Evolutionary conservation across 2,113 vertebrate genomes (phyloP).

Genomic region (Macaca mulatta): DNA sequence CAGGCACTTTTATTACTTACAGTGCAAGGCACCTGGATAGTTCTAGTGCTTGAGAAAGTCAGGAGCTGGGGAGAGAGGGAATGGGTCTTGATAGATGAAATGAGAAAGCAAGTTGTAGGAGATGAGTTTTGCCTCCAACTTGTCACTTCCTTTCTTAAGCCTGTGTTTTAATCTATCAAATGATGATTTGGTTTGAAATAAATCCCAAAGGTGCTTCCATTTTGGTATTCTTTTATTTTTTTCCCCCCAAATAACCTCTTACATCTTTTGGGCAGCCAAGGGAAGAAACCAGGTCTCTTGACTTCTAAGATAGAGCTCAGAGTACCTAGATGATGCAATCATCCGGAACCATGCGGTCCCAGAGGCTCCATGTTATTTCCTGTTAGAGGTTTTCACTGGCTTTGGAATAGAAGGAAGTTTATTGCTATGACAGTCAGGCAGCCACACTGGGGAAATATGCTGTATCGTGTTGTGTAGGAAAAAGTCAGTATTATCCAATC

Average conservation of each 20-base stretch:
- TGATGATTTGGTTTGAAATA: not conserved
- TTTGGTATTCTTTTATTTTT: not conserved
- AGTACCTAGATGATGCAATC: not conserved
- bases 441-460: conserved; percentile 48
- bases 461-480: conserved; percentile 29
- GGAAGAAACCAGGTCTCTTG: not conserved
- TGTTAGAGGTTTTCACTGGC: not conserved
- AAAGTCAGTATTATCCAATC: conserved; percentile 28
- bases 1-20: not conserved
- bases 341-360: not conserved
- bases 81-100: not conserved
- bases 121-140: not conserved
- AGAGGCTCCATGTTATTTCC: not conserved
- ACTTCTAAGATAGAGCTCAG: not conserved
- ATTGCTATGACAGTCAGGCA: conserved; percentile 23
- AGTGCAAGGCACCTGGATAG: not conserved
- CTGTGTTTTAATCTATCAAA: not conserved
- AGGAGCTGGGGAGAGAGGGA: not conserved
- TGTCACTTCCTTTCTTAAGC: not conserved
- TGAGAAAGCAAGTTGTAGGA: not conserved
- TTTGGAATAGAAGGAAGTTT: conserved; percentile 38
- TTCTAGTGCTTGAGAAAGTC: not conserved
- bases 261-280: not conserved
- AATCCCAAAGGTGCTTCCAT: not conserved
- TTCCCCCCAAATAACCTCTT: not conserved